phyloP scores from a whole-genome alignment of 2,113 vertebrate species.

The Micronisus gabar region DNA sequence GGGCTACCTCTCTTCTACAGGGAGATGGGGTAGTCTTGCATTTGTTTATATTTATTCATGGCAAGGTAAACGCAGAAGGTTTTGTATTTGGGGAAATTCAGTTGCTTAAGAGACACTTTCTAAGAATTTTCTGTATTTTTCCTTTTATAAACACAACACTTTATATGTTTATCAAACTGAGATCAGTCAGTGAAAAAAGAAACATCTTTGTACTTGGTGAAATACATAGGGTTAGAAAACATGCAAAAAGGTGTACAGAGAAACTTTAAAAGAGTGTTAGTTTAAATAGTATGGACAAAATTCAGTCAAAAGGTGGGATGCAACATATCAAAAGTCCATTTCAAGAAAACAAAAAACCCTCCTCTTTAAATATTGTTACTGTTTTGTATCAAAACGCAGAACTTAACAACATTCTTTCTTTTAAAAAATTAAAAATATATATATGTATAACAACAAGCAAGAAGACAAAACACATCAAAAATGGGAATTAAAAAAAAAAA shows the following conservation, averaged over 20 bases:
- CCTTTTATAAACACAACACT: constrained; percentile 40
- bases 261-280: constrained; percentile 84
- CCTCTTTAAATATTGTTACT: constrained; percentile 75
- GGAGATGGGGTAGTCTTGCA: not conserved
- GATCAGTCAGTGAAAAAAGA: constrained; percentile 70
- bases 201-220: constrained; percentile 69
- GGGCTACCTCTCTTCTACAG: not conserved
- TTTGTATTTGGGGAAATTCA: not conserved
- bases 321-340: constrained; percentile 89
- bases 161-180: constrained; percentile 59
- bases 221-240: constrained; percentile 82
- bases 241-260: constrained; percentile 89
- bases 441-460: constrained; percentile 91
- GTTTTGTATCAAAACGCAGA: constrained; percentile 77
- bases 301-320: constrained; percentile 88
- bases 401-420: constrained; percentile 78
- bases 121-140: constrained; percentile 33
- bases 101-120: constrained; percentile 81
- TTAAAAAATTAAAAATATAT: constrained; percentile 76
- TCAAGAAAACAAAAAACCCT: constrained; percentile 78
- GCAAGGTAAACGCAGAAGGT: not conserved
- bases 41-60: not conserved
- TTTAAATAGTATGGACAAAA: constrained; percentile 81
- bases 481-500: constrained; percentile 86
- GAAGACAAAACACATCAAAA: constrained; percentile 99